phyloP scores from a whole-genome alignment of 2,888 invertebrate species.

The Aplocera efformata region DNA sequence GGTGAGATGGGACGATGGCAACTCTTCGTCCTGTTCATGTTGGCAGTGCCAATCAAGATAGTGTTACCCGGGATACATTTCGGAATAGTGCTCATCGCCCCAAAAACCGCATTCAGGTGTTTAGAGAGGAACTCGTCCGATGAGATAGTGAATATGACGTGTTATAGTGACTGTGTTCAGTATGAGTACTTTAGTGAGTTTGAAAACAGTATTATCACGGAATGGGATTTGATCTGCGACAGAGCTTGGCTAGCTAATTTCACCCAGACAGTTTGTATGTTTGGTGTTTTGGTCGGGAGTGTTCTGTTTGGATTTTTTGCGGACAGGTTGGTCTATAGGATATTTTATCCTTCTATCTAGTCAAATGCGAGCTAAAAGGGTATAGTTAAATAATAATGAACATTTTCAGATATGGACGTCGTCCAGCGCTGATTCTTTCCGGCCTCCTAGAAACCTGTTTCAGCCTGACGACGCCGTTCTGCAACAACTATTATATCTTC shows the following conservation, averaged over 20 bases:
- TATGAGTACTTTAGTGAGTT: conserved; percentile 82
- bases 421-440: conserved; percentile 80
- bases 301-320: conserved; percentile 83
- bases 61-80: conserved; percentile 86
- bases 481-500: conserved; percentile 78
- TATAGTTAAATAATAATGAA: neutral
- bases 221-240: conserved; percentile 86
- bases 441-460: conserved; percentile 83
- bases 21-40: conserved; percentile 73
- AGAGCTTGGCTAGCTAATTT: conserved; percentile 81
- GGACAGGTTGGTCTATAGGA: conserved; percentile 78
- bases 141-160: conserved; percentile 52
- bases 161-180: conserved; percentile 71
- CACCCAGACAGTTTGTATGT: conserved; percentile 84
- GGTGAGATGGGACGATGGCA: conserved; percentile 83
- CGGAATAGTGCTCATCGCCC: conserved; percentile 85
- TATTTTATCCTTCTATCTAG: neutral
- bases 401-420: conserved; percentile 83
- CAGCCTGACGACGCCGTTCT: conserved; percentile 82
- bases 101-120: conserved; percentile 77
- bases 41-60: conserved; percentile 82
- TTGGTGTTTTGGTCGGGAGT: conserved; percentile 85
- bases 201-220: conserved; percentile 82
- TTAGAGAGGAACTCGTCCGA: conserved; percentile 41
- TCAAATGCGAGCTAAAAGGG: neutral